A percentile compares a stretch with the other conserved stretches of the same genome.
Evolutionary conservation across 2,113 vertebrate species (phyloP).

Genomic region (Rhinoptilus africanus): DNA sequence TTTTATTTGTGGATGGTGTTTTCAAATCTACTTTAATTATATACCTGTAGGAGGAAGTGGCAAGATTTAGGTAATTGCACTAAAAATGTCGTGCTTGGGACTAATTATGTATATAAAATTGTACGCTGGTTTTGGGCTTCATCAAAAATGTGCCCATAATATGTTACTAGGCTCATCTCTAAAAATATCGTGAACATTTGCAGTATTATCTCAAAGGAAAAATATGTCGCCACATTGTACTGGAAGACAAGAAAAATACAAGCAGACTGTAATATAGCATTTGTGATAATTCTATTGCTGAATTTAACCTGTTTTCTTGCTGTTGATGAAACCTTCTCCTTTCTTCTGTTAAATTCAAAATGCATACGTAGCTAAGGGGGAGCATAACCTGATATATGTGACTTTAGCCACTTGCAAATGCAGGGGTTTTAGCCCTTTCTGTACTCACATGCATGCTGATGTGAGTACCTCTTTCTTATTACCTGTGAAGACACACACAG

Average conservation of each 20-base stretch:
- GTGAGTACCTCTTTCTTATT: not conserved
- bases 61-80: not conserved
- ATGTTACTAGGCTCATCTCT: not conserved
- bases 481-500: not conserved
- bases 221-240: rapidly evolving
- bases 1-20: not conserved
- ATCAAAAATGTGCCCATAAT: not conserved
- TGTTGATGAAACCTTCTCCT: not conserved
- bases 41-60: not conserved
- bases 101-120: not conserved
- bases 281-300: not conserved
- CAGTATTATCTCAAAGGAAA: not conserved
- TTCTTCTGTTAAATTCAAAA: not conserved
- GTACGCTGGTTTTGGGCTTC: not conserved
- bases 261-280: not conserved
- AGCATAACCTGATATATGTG: not conserved
- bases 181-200: not conserved
- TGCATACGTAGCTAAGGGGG: not conserved
- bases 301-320: not conserved
- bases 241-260: not conserved
- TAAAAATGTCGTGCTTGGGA: not conserved
- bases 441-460: conserved; percentile 18
- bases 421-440: not conserved
- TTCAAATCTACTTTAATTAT: not conserved
- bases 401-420: not conserved